Evolutionary conservation across 1,140 invertebrate species (phyloP), one percentile per base, ranked within the genome.

Genomic region (Drosophila sechellia): DNA sequence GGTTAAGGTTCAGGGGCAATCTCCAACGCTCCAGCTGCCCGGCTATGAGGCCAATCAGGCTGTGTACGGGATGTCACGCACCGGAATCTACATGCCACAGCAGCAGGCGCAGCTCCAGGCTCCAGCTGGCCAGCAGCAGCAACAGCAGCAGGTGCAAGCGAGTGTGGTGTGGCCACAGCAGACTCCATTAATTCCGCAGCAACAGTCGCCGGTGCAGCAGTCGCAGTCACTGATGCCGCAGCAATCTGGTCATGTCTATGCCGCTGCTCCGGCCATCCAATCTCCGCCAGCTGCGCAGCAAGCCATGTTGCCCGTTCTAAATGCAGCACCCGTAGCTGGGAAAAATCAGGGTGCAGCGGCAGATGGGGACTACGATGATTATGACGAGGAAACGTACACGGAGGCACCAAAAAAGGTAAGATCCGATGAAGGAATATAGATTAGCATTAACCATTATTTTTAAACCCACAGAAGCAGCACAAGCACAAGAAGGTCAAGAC

Each of bases 371-470:
- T 90, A 91, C 50, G 91, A 84, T 15, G 91, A 93, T 27, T 89
- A 92, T 61, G 89, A 90, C 15, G 92, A 92, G 39, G 92, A 92
- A 50, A 83, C 81, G 46, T 86, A 90, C 31, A 92, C 92, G n/a
- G 90, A 92, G 59, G 69, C 92, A 10, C 92, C 91, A 5, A 92
- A 90, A 17, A 92, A 92, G 72, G 91, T 86, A 1, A 6, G 22
- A 40, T 15, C 46, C 1, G 10, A 22, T 6, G 13, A 8, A 1
- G 1, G 3, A 6, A 0, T 34, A 8, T 11, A 22, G 4, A 13
- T 13, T 5, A 8, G 5, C 2, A 15, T 3, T 13, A 5, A 46
- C 6, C 12, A 4, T 11, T 17, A 2, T 5, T 20, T 17, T 48
- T 12, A 27, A 31, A 34, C 17, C 48, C 5, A 2, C 6, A 92